Base-by-base conservation (phyloP, 2,797 vertebrate genomes). In the Acrocephalus scirpaceus region DNA sequence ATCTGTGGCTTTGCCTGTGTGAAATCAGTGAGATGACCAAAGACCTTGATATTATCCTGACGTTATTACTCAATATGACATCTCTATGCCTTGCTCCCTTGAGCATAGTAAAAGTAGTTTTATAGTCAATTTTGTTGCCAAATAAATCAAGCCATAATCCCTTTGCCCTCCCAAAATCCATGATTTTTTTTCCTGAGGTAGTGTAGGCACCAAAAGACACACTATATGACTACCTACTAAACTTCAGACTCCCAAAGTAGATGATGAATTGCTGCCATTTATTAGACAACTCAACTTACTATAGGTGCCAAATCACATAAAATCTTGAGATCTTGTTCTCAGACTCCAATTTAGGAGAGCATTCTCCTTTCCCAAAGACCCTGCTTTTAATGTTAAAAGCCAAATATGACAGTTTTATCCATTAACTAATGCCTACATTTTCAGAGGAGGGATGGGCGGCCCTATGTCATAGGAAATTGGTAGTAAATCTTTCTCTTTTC, bases 101-200 rank as follows among this genome's bases (percentile, higher is more conserved):
- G 88, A 96, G 95, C 86, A 87, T 56, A 72, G 76, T 94, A 93
- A 88, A 96, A 96, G 65, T 45, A 95, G 89, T 88, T 96, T 97
- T 96, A 97, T 88, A 89, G 86, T 90, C 90, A 84, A 87, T 97
- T 96, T 97, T 96, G 88, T 89, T 96, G 88, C 77, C 65, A 84
- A 91, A 94, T 96, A 96, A 97, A 97, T 97, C 95, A 97, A 92
- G 86, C 58, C 51, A 76, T 76, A 95, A 95, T 94, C 81, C 79
- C 57, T 29, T 78, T 58, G 54, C 58, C 71, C 76, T 82, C 92
- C 60, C 65, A 95, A 95, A 96, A 90, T 40, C 61, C 78, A 60
- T 47, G 67, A 36, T 61, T 82, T 92, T 92, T 90, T 86, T 67
- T 50, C 64, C 62, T 51, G 47, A 80, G 77, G 38, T 71, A 90